Evolutionary conservation across 2,113 vertebrate species (phyloP), one percentile per base, ranked within the genome.

Genomic region (Platichthys flesus): DNA sequence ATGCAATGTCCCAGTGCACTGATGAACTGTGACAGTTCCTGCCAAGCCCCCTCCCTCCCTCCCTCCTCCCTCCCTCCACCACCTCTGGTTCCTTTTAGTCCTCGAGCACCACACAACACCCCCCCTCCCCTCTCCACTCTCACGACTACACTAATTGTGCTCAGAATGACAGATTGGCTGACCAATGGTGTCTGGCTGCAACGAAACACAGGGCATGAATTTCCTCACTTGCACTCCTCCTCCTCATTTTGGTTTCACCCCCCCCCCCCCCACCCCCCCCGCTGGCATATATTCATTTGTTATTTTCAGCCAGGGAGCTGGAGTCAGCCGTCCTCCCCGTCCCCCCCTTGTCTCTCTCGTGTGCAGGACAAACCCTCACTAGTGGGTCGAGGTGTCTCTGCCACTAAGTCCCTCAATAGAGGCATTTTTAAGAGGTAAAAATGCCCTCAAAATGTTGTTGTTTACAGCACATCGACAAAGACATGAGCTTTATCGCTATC

Each of bases 21-120:
- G 88, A 93, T 92, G 76, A 85, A 81, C 88, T 87, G 86, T 91
- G 92, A 93, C 91, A 92, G 86, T 78, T 84, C 70, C 86, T 88
- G 81, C 85, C 80, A 79, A 76, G 71, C 70, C 69, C 80, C 71
- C 24, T 24, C 3, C 28, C 49, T 35, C 42, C 31, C 31, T 31
- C 31, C 31, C 21, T 31, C 24, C 26, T 49, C 54, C 56, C 28
- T 55, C 64, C 55, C 21, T 16, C 58, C 23, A 61, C 69, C 76
- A 82, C 71, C 69, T 81, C 70, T 87, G 40, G 55, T 76, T 85
- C 45, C 31, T 65, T 79, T 77, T 56, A 70, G 71, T 64, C 64
- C 51, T 79, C 77, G 47, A 75, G 58, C 63, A 58, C 69, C 31
- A 45, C 67, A 47, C 28, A 73, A 51, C 67, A 40, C 28, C 45